Percentiles rank a stretch among this genome's conserved stretches.
phyloP scores from a whole-genome alignment of 2,113 vertebrate genomes.

The Notechis scutatus region DNA sequence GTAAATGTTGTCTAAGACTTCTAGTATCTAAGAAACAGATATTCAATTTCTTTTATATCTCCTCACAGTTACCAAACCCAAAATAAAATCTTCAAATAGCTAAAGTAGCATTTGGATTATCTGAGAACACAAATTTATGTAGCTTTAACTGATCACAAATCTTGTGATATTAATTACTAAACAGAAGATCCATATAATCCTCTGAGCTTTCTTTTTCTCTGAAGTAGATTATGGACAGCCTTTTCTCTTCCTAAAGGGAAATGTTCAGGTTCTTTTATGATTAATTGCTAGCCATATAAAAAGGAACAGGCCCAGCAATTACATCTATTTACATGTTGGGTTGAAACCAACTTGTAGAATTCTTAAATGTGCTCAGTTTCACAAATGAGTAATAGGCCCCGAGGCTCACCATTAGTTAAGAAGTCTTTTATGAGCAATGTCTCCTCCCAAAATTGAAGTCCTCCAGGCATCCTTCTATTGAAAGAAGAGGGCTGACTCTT shows the following conservation, averaged over 20 bases:
- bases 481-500: neutral
- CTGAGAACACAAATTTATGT: neutral
- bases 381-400: neutral
- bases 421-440: neutral
- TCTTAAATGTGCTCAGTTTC: neutral
- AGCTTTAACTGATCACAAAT: neutral
- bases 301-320: neutral
- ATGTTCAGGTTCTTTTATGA: neutral
- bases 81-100: neutral
- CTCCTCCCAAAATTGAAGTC: neutral
- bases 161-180: neutral
- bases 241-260: neutral
- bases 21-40: neutral
- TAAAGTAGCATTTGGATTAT: neutral
- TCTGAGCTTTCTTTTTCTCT: neutral
- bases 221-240: neutral
- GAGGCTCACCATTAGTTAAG: neutral
- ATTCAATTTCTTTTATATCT: neutral
- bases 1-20: neutral
- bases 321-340: neutral
- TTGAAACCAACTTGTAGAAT: neutral
- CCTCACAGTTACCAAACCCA: neutral
- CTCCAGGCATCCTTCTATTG: neutral
- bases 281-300: neutral
- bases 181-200: neutral